These are phyloP conservation scores for Pandemis heparana DNA, from an alignment of 2,888 invertebrate species.

Conservation along the genomic window DNA sequence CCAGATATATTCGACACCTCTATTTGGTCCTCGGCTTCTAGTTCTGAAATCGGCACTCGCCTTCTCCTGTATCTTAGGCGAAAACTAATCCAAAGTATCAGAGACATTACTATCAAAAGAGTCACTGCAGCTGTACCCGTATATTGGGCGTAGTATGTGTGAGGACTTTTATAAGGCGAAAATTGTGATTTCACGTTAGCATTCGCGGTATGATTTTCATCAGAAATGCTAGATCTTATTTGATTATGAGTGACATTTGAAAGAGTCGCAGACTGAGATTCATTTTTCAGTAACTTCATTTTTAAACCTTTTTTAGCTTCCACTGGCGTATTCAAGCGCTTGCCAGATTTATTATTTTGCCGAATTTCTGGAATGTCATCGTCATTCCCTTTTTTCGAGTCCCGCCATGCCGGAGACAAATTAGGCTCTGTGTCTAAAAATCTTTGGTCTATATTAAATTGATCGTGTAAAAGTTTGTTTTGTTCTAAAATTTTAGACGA, in stretches of 20 bases:
- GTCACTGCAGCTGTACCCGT: conserved; percentile 86
- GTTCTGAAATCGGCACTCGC: conserved; percentile 61
- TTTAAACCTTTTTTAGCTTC: conserved; percentile 53
- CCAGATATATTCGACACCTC: conserved; percentile 88
- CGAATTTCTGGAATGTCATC: conserved; percentile 50
- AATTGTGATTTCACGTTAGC: conserved; percentile 71
- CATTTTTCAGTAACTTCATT: conserved; percentile 47
- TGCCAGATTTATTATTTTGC: conserved; percentile 65
- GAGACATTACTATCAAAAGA: conserved; percentile 82
- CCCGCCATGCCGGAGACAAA: conserved; percentile 52
- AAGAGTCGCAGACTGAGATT: conserved; percentile 52
- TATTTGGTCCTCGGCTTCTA: conserved; percentile 79
- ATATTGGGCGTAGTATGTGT: conserved; percentile 71
- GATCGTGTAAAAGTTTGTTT: conserved; percentile 70
- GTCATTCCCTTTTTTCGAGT: conserved; percentile 55
- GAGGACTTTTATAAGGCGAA: conserved; percentile 70
- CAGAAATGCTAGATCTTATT: conserved; percentile 55
- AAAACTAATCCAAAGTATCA: conserved; percentile 83
- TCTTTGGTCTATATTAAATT: conserved; percentile 66
- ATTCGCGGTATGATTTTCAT: conserved; percentile 59
- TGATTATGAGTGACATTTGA: conserved; percentile 54
- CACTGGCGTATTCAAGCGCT: conserved; percentile 73
- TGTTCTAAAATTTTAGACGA: conserved; percentile 70
- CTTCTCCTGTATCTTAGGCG: conserved; percentile 74
- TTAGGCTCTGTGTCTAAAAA: conserved; percentile 65